Evolutionary conservation across 1,140 invertebrate genomes (phyloP).

Genomic region (Drosophila pachea): DNA sequence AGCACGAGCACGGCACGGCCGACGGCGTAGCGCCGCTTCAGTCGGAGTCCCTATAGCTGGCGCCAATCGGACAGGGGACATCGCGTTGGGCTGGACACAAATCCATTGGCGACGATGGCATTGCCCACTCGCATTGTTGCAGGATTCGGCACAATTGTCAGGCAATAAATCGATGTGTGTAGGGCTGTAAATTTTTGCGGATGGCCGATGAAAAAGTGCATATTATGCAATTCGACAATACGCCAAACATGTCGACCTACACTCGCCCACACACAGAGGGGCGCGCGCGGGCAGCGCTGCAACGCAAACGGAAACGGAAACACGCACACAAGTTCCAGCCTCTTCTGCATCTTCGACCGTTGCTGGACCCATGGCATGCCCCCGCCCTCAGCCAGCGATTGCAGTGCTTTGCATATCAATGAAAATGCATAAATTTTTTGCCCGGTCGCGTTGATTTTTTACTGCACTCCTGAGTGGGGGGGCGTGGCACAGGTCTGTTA

Average conservation of each 20-base stretch:
- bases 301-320: constrained; percentile 67
- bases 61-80: constrained; percentile 38
- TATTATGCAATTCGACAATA: constrained; percentile 78
- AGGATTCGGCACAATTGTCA: constrained; percentile 76
- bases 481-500: not conserved
- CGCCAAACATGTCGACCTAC: constrained; percentile 72
- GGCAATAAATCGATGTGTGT: constrained; percentile 79
- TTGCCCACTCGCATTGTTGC: constrained; percentile 59
- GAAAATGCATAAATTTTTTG: constrained; percentile 78
- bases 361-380: not conserved
- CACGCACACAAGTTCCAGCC: constrained; percentile 67
- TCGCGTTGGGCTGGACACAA: constrained; percentile 50
- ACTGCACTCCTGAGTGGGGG: constrained; percentile 41
- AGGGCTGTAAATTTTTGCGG: constrained; percentile 78
- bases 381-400: constrained; percentile 3
- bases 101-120: constrained; percentile 53
- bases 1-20: too few relatives aligned
- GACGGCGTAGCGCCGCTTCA: too few relatives aligned
- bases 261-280: not conserved
- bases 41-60: too few relatives aligned
- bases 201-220: constrained; percentile 78
- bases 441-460: constrained; percentile 43
- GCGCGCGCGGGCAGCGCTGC: constrained; percentile 22
- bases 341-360: constrained; percentile 56
- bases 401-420: constrained; percentile 77